A percentile compares a stretch with the other conserved stretches of the same genome.
These are phyloP conservation scores for Coleophora flavipennella DNA, from an alignment of 2,888 invertebrate genomes.

Conservation along the genomic window DNA sequence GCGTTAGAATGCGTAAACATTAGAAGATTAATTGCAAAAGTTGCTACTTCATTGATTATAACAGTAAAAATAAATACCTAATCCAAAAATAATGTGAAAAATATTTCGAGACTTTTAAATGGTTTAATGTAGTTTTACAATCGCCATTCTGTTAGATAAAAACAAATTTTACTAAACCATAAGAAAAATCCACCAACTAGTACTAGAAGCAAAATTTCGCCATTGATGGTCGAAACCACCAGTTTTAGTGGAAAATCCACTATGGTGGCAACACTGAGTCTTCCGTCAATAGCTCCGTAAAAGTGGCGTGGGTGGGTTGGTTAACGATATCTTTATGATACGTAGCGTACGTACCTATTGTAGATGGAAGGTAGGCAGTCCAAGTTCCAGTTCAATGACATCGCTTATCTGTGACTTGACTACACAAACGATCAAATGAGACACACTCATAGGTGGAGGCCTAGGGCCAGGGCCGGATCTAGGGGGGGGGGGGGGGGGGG, in stretches of 20 bases:
- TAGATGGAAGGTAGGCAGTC: no score
- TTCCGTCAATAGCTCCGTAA: neutral
- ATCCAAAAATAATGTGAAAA: constrained; percentile 3
- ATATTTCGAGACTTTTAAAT: neutral
- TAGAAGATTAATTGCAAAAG: constrained; percentile 9
- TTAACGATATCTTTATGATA: no score
- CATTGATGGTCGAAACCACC: no score
- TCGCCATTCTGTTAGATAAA: neutral
- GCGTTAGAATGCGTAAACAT: constrained; percentile 8
- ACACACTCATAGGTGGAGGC: no score
- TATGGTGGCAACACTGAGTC: neutral
- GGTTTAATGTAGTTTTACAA: neutral
- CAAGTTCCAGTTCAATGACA: no score
- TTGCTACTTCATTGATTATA: constrained; percentile 10
- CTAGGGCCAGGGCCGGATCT: no score
- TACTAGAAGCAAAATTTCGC: neutral
- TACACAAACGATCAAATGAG: no score
- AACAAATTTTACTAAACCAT: neutral
- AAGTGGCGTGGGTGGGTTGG: no score
- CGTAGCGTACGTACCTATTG: no score
- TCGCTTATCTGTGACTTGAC: no score
- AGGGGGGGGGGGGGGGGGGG: no score
- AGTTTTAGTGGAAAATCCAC: neutral
- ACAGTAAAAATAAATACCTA: constrained; percentile 10
- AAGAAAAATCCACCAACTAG: neutral